Base-by-base conservation (phyloP, 2,888 invertebrate species). In the Adela reaumurella region DNA sequence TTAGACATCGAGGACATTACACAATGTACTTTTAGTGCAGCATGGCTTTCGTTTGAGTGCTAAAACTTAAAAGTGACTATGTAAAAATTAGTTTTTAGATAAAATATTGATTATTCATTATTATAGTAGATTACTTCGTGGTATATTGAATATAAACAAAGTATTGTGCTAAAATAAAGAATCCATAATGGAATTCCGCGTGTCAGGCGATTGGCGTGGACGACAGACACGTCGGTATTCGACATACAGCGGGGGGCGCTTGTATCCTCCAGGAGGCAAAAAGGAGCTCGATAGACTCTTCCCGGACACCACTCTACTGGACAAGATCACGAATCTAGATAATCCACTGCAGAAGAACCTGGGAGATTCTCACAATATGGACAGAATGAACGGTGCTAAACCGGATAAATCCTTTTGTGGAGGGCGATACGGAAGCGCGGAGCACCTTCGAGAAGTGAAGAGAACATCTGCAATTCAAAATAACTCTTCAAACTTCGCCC, bases 331-430 rank as follows among this genome's bases (percentile, higher is more conserved):
- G 52, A 53, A 67, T 2, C 63, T 73, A 48, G 67, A 72, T 0
- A 72, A 74, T 56, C 68, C 72, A 2, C 51, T 77, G 48, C 67
- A 65, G 57, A 76, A 74, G 57, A 74, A 74, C 58, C 59, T 77
- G 45, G 77, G 73, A 1, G 77, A 77, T 49, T 35, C 35, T 8
- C 14, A 35, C 35, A 35, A 63, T 69, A 0, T 59, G 73, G 11
- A 64, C 66, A 35, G 62, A 61, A 1, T 56, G 56, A 4, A 61
- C 60, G 50, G 49, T 29, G 16, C 47, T 52, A 52, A 52, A 49
- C 45, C 52, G 49, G n/a, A 16, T 8, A n/a, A n/a, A n/a, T 6
- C 35, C 18, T 2, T 17, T 10, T 1, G 35, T 5, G 29, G 19
- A n/a, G 45, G 20, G 29, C 17, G 2, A 28, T 19, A 11, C 18